A percentile compares a stretch with the other conserved stretches of the same genome.
phyloP scores from a whole-genome alignment of 2,113 vertebrate species.

The Lathamus discolor region DNA sequence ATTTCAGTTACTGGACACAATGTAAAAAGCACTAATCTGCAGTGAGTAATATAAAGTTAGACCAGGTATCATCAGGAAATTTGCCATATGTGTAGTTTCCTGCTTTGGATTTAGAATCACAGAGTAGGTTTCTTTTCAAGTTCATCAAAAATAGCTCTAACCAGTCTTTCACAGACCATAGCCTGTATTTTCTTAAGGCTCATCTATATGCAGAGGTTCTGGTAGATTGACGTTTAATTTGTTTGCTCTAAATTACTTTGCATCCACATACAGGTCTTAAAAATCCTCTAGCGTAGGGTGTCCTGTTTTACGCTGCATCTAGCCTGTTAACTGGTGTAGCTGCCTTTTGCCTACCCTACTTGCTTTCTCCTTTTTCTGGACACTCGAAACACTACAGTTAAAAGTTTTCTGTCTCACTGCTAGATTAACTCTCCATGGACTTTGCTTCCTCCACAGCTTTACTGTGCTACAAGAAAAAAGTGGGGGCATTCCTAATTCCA shows the following conservation, averaged over 20 bases:
- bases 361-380: neutral
- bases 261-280: neutral
- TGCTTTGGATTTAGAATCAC: slow-evolving; percentile 7
- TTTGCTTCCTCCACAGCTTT: neutral
- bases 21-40: neutral
- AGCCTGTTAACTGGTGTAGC: too few relatives aligned
- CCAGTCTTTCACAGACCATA: neutral
- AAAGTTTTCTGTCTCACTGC: neutral
- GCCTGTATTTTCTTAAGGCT: neutral
- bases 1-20: accelerated
- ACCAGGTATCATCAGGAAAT: neutral
- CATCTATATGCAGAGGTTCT: neutral
- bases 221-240: neutral
- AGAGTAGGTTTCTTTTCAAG: neutral
- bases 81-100: neutral
- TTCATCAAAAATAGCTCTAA: neutral
- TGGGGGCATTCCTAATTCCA: neutral
- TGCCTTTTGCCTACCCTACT: neutral
- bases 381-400: neutral
- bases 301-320: neutral
- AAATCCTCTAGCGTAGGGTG: accelerated
- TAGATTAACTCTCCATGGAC: neutral
- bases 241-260: neutral
- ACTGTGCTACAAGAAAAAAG: neutral
- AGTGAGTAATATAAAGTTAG: neutral